Conservation (phyloP, 2,888 invertebrate species). For the Folsomia candida region DNA sequence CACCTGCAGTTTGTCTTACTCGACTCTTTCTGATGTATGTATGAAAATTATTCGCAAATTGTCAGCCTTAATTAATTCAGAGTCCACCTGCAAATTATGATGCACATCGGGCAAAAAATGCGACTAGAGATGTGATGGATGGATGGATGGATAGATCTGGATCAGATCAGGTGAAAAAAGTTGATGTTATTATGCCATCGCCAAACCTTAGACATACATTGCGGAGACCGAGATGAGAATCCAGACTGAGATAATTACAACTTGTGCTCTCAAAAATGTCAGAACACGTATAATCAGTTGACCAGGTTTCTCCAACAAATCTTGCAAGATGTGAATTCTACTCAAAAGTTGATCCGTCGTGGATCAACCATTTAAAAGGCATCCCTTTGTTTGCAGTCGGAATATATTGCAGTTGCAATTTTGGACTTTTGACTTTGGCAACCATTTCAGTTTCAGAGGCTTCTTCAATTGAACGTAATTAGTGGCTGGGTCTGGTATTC, state of each 20-base stretch:
- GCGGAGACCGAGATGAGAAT: background rate
- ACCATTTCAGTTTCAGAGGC: too few relatives aligned
- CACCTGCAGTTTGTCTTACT: too few relatives aligned
- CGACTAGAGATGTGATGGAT: too few relatives aligned
- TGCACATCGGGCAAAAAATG: too few relatives aligned
- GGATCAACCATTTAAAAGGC: too few relatives aligned
- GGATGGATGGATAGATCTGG: background rate
- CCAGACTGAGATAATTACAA: background rate
- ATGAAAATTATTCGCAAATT: background rate
- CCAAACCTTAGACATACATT: too few relatives aligned
- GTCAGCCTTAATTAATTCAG: background rate
- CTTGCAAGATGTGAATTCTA: background rate
- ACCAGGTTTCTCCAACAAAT: background rate
- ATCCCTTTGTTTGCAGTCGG: too few relatives aligned
- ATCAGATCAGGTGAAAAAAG: background rate
- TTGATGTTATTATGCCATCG: too few relatives aligned
- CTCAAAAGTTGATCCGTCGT: background rate
- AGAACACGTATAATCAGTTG: background rate
- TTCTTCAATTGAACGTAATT: too few relatives aligned
- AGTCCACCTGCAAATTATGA: background rate
- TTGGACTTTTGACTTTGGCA: too few relatives aligned
- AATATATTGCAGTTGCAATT: too few relatives aligned
- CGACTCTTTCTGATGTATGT: background rate
- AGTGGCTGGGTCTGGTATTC: too few relatives aligned
- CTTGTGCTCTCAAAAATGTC: background rate